Conservation (phyloP, 2,888 invertebrate genomes). For the Drosophila siamana region DNA sequence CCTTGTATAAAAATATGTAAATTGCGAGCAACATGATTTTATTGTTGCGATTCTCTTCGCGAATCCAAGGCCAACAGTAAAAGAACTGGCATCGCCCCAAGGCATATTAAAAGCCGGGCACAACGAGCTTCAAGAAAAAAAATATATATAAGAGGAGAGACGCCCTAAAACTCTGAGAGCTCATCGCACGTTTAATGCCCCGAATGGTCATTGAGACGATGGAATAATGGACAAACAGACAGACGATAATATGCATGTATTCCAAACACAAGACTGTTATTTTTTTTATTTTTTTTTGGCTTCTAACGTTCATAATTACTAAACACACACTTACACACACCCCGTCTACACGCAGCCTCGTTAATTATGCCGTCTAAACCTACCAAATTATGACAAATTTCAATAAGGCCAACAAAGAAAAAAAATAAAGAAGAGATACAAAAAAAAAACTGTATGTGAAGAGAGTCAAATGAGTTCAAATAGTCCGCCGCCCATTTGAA, state of each 20-base stretch:
- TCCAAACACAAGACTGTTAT: not conserved
- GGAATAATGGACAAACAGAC: conserved; percentile 23
- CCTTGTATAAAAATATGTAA: conserved; percentile 44
- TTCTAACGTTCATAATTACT: conserved; percentile 73
- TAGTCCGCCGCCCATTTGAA: conserved; percentile 73
- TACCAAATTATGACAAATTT: conserved; percentile 80
- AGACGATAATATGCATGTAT: conserved; percentile 25
- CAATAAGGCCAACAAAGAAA: conserved; percentile 55
- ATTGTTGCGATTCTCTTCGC: conserved; percentile 36
- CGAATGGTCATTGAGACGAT: conserved; percentile 28
- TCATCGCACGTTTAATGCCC: conserved; percentile 71
- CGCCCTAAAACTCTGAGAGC: conserved; percentile 71
- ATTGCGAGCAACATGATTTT: conserved; percentile 39
- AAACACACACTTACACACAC: conserved; percentile 33
- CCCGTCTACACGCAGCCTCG: conserved; percentile 50
- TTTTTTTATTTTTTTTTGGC: no score
- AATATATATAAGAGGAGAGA: conserved; percentile 3
- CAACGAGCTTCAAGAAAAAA: not conserved
- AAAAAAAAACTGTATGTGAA: conserved; percentile 16
- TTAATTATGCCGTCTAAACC: conserved; percentile 76
- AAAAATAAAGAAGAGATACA: conserved; percentile 19
- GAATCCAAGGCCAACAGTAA: conserved; percentile 44
- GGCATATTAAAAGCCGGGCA: conserved; percentile 20
- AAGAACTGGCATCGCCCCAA: conserved; percentile 53
- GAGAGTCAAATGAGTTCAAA: conserved; percentile 79